Base-by-base conservation (phyloP, 2,888 invertebrate species). In the Scaptomyza parva region DNA sequence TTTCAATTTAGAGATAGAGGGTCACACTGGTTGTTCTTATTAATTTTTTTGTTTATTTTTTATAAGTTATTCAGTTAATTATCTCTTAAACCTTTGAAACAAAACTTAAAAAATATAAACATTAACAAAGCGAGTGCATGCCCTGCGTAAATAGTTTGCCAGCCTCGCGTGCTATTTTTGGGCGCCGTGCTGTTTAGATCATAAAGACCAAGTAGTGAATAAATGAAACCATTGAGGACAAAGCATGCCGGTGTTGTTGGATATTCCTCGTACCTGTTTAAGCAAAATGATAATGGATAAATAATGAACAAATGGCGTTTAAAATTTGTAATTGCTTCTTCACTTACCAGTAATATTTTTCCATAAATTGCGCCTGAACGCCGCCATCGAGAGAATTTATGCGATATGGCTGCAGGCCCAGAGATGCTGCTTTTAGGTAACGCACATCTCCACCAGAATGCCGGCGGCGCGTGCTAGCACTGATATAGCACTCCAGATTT, bases 201-300 rank as follows among this genome's bases (percentile, higher is more conserved):
- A 91, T 98, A 99, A 11, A 99, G 93, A 1, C 99, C 99, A 61
- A 99, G 94, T 7, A 99, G 93, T 0, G 99, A 97, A 92, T 99
- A 99, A 86, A 99, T 98, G 92, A 99, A 99, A 41, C 99, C 99
- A 92, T 99, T 99, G 22, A 99, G 94, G 11, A 99, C 99, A 92
- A 98, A 99, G 0, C 97, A 95, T 4, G 98, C 94, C 0, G 99
- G 99, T 55, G 94, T 95, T 0, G 99, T 99, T 0, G 99, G 99
- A 92, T 99, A 99, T 91, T 99, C 99, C 91, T 99, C 99, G 91
- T 98, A 99, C 97, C 97, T 94, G 26, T 0, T n/a, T 0, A 11
- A 26, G 3, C 0, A 4, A 45, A 37, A 17, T 7, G 33, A 11
- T 5, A 30, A 28, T 7, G 5, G 14, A 12, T 5, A 6, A 40